These are phyloP conservation scores for Neelides sp. DNA, from an alignment of 1,140 invertebrate genomes.

Conservation along the genomic window DNA sequence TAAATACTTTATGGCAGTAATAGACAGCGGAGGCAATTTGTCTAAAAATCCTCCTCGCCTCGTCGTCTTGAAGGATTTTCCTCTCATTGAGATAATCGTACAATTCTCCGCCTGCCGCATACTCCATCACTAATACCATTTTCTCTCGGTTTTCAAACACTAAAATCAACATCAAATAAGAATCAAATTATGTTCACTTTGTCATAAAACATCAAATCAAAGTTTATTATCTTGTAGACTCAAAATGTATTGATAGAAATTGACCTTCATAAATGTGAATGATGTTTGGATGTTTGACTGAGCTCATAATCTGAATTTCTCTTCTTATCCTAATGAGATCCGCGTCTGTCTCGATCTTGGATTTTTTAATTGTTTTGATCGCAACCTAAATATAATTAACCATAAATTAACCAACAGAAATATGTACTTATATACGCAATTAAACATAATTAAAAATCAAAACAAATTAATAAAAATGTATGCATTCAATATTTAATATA, in stretches of 20 bases:
- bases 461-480: too few species aligned
- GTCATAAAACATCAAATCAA: neutral
- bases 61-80: conserved; percentile 72
- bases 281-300: conserved; percentile 94
- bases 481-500: too few species aligned
- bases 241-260: conserved; percentile 4
- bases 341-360: conserved; percentile 94
- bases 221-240: conserved; percentile 21
- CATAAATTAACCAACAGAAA: neutral
- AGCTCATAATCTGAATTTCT: conserved; percentile 98
- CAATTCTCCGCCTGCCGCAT: conserved; percentile 92
- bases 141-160: conserved; percentile 98
- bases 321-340: conserved; percentile 86
- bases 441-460: too few species aligned
- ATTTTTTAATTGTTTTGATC: conserved; percentile 98
- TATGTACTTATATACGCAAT: too few species aligned
- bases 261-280: conserved; percentile 97
- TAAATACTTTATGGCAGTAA: conserved; percentile 95
- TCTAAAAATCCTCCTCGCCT: conserved; percentile 88
- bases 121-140: conserved; percentile 99
- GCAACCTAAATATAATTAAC: conserved; percentile 50
- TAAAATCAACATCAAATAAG: conserved; percentile 39
- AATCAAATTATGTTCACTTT: neutral
- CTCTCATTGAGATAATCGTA: conserved; percentile 94
- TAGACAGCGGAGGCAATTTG: conserved; percentile 95